Percentiles rank a stretch among this genome's conserved stretches.
These are phyloP conservation scores for Lordiphosa fenestrarum DNA, from an alignment of 2,888 invertebrate species.

Conservation along the genomic window DNA sequence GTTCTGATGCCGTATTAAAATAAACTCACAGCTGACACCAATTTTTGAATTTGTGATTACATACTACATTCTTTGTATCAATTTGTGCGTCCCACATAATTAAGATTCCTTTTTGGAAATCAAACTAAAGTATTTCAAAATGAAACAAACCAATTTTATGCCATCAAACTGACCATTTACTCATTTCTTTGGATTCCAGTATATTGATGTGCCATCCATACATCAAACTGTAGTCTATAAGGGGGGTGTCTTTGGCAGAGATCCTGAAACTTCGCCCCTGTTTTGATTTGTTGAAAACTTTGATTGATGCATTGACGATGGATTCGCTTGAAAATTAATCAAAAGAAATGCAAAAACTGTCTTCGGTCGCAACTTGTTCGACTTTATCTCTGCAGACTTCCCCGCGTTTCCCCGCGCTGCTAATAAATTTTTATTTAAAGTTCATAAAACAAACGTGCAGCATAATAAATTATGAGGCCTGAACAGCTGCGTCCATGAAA, in stretches of 20 bases:
- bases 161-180: constrained; percentile 20
- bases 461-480: constrained; percentile 61
- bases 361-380: constrained; percentile 33
- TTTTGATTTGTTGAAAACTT: constrained; percentile 40
- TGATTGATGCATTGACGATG: constrained; percentile 46
- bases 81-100: no score
- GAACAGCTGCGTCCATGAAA: constrained; percentile 72
- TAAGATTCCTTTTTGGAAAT: no score
- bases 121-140: no score
- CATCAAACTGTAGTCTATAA: constrained; percentile 16
- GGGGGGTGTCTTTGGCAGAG: not conserved
- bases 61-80: no score
- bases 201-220: constrained; percentile 26
- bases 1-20: no score
- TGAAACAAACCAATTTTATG: no score
- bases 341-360: constrained; percentile 38
- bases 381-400: constrained; percentile 21
- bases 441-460: constrained; percentile 61
- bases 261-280: not conserved
- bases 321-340: constrained; percentile 32
- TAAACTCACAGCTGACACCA: no score
- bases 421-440: constrained; percentile 65
- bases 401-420: constrained; percentile 1
- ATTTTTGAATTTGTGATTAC: no score
- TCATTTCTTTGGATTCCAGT: constrained; percentile 12